phyloP scores from a whole-genome alignment of 2,888 invertebrate genomes.

The Sarcophaga subvicina region DNA sequence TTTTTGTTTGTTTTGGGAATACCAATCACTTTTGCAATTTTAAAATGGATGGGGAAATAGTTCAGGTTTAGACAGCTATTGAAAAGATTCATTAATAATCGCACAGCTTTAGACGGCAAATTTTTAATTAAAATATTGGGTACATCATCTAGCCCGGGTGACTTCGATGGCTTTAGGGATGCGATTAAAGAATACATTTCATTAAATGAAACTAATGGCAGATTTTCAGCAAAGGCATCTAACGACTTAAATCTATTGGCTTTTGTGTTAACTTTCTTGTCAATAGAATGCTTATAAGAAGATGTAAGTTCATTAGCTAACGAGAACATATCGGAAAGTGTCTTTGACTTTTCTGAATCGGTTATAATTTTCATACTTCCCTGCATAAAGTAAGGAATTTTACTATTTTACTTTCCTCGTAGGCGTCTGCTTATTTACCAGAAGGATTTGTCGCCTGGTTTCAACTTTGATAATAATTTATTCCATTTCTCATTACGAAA shows the following conservation, averaged over 20 bases:
- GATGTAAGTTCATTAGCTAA: no score
- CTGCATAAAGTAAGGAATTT: no score
- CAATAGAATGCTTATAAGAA: constrained; percentile 6
- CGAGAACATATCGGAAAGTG: no score
- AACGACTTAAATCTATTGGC: neutral
- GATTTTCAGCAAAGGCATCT: neutral
- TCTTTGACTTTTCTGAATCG: no score
- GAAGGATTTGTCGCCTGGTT: no score
- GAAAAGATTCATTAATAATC: neutral
- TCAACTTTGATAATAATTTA: neutral
- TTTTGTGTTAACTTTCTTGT: constrained; percentile 3
- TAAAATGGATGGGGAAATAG: no score
- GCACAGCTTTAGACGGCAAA: neutral
- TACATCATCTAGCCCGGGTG: neutral
- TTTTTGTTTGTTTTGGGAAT: no score
- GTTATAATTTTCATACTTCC: no score
- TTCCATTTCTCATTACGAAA: constrained; percentile 33
- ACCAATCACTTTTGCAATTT: no score
- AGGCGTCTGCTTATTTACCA: no score
- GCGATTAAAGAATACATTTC: no score
- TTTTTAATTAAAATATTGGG: constrained; percentile 8
- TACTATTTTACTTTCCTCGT: no score
- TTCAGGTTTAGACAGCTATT: neutral
- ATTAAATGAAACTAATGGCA: neutral
- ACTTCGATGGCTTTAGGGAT: neutral